phyloP scores from a whole-genome alignment of 2,888 invertebrate genomes.

The Drosophila longiperda region DNA sequence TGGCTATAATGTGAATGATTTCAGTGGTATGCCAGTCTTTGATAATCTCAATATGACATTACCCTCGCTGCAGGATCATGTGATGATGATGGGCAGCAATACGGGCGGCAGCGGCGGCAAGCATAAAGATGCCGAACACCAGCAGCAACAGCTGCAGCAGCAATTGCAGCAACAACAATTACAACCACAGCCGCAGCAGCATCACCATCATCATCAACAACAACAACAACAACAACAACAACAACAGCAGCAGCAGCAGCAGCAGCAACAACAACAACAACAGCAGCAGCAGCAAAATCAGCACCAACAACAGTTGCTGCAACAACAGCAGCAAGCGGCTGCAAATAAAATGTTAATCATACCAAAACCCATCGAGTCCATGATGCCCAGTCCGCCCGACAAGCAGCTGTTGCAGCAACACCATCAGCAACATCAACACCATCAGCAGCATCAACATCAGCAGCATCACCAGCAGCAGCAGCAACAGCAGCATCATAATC shows the following conservation, averaged over 20 bases:
- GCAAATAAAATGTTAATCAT: constrained; percentile 87
- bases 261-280: constrained; percentile 84
- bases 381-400: constrained; percentile 87
- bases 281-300: constrained; percentile 80
- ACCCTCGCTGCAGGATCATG: constrained; percentile 81
- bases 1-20: constrained; percentile 81
- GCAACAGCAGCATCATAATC: constrained; percentile 28
- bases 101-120: constrained; percentile 43
- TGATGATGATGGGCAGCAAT: constrained; percentile 76
- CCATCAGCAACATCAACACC: constrained; percentile 81
- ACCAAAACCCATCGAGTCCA: constrained; percentile 89
- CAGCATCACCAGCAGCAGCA: constrained; percentile 81
- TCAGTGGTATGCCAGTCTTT: constrained; percentile 64
- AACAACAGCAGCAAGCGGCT: constrained; percentile 84
- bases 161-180: constrained; percentile 52
- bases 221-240: constrained; percentile 67
- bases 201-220: constrained; percentile 44
- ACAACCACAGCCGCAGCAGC: constrained; percentile 64
- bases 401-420: constrained; percentile 85
- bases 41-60: constrained; percentile 81
- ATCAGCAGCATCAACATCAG: constrained; percentile 81
- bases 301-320: constrained; percentile 44
- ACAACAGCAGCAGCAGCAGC: constrained; percentile 76
- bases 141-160: constrained; percentile 49
- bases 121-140: constrained; percentile 62